Base-by-base conservation (phyloP, 2,113 vertebrate genomes). In the Geothlypis trichas region DNA sequence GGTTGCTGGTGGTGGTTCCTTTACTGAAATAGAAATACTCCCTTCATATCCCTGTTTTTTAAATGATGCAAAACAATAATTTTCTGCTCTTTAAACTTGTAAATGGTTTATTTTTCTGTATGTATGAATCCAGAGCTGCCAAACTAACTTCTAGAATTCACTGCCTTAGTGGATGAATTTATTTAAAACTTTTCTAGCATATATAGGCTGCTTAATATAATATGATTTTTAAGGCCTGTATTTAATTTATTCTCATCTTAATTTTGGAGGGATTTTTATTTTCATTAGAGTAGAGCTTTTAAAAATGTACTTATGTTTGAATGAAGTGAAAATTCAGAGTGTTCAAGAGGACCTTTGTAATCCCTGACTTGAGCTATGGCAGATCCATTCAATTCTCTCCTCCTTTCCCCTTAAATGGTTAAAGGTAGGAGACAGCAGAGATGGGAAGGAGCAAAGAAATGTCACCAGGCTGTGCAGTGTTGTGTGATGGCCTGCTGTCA, bases 181-280 rank as follows among this genome's bases (percentile, higher is more conserved):
- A 26, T 2, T 58, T 69, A 74, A 78, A 89, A 75, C 69, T 87
- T 78, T 39, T 8, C 63, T 1, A 11, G 71, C 21, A 69, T 51
- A 30, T 54, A n/a, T 30, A 7, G 44, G 15, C 58, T 90, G 46
- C 44, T 68, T 75, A 57, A 72, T 68, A 28, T 7, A 42, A 42
- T 35, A 16, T 4, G 5, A 13, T 35, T 58, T 61, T 44, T 69
- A 35, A 47, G 62, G 6, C 0, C 0, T 73, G 3, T 21, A 54
- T 39, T 82, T 89, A 47, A 31, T 78, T 66, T 63, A 31, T 67
- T 93, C 20, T 81, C 21, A 2, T 67, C 61, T 86, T 54, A 19
- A 24, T 82, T 79, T 80, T 84, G 49, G 76, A 88, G 20, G 15
- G 7, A 24, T 41, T 93, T 90, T 81, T 74, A 39, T 94, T 86